Evolutionary conservation across 2,113 vertebrate species (phyloP), one percentile per base, ranked within the genome.

Genomic region (Plecturocebus donacophilus): DNA sequence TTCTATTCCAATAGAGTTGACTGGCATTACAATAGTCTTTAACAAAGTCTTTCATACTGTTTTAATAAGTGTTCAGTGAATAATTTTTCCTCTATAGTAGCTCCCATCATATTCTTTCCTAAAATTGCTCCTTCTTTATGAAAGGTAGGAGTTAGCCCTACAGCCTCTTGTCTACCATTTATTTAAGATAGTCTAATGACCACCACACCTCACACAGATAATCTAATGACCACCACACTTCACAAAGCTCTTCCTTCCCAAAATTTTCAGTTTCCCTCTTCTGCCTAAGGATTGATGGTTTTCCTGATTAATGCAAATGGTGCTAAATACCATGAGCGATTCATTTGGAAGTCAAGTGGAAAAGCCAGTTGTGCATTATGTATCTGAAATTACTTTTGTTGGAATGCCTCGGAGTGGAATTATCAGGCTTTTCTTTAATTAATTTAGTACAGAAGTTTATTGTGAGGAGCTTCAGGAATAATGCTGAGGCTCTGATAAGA

Each of bases 311-410:
- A 91, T 71, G 64, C 3, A 23, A 97, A 95, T 56, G 75, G 45
- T 56, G 68, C 70, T 90, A 87, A 96, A 90, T 73, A 95, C 64
- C 45, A 38, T 73, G 84, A 96, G 93, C 83, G 58, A 95, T 98
- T 97, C 95, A 81, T 97, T 95, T 87, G 80, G 66, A 97, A 96
- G 96, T 95, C 87, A 96, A 97, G 30, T 76, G 90, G 97, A 96
- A 90, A 97, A 96, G 89, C 96, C 96, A 98, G 95, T 64, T 64
- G 90, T 91, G 64, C 64, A 96, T 38, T 94, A 94, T 98, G 90
- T 96, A 91, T 97, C 87, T 96, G 84, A 97, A 98, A 98, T 98
- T 96, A 95, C 96, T 98, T 98, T 95, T 96, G 81, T n/a, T 75
- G 75, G 92, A 94, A 97, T 95, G 83, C 52, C 84, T 81, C 91